Percentiles rank a stretch among this genome's conserved stretches.
These are phyloP conservation scores for Channa maculata DNA, from an alignment of 2,113 vertebrate species.

Conservation along the genomic window DNA sequence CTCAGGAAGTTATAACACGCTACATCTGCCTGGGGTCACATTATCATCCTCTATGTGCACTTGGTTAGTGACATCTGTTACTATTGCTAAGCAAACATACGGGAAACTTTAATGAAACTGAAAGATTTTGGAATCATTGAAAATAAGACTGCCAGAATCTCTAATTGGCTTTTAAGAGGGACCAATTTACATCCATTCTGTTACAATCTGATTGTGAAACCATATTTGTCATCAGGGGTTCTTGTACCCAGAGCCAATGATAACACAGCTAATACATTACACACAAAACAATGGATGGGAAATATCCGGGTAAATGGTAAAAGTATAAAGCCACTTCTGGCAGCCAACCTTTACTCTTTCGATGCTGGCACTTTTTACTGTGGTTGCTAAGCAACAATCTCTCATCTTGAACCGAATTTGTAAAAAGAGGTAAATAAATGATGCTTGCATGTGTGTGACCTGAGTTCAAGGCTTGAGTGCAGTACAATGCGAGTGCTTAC, in stretches of 20 bases:
- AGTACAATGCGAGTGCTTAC: slow-evolving; percentile 34
- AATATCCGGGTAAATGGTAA: slow-evolving; percentile 31
- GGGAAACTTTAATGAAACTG: slow-evolving; percentile 67
- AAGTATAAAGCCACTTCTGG: slow-evolving; percentile 31
- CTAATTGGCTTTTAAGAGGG: slow-evolving; percentile 68
- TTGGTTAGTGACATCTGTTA: slow-evolving; percentile 65
- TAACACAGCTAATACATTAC: slow-evolving; percentile 71
- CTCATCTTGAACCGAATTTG: slow-evolving; percentile 53
- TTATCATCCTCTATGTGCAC: slow-evolving; percentile 53
- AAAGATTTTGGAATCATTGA: slow-evolving; percentile 60
- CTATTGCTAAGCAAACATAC: slow-evolving; percentile 70
- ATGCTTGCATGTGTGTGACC: slow-evolving; percentile 39
- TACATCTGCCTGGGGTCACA: slow-evolving; percentile 57
- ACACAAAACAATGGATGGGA: slow-evolving; percentile 57
- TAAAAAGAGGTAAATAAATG: slow-evolving; percentile 48
- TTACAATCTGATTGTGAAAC: slow-evolving; percentile 63
- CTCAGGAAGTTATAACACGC: slow-evolving; percentile 64
- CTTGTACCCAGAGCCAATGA: slow-evolving; percentile 61
- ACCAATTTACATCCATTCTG: slow-evolving; percentile 48
- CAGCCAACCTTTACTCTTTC: slow-evolving; percentile 17
- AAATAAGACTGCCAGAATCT: slow-evolving; percentile 61
- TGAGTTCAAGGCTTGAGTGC: slow-evolving; percentile 58
- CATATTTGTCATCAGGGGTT: slow-evolving; percentile 65
- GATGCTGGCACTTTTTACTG: slow-evolving; percentile 57
- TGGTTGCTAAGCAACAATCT: slow-evolving; percentile 69